Conservation (phyloP, 2,113 vertebrate genomes). For the Cyphomyrus discorhynchus region DNA sequence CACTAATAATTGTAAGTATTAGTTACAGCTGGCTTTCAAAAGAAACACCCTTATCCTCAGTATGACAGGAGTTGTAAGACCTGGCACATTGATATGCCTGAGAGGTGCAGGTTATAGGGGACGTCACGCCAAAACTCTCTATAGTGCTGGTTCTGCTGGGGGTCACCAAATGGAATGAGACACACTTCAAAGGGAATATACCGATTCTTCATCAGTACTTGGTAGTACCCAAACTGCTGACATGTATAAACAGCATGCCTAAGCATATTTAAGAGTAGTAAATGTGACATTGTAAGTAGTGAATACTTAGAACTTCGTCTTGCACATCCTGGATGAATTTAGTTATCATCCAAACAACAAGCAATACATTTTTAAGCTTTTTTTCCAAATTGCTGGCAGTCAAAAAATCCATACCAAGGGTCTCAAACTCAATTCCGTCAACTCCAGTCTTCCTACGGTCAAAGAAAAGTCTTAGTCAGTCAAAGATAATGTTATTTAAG, state of each 20-base stretch:
- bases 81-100: background rate
- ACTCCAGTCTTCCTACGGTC: background rate
- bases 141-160: background rate
- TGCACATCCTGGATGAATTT: background rate
- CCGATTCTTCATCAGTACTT: background rate
- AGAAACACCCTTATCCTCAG: background rate
- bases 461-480: too few species aligned
- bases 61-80: background rate
- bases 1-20: background rate
- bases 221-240: background rate
- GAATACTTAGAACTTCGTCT: background rate
- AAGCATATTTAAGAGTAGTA: background rate
- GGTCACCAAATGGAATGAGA: background rate
- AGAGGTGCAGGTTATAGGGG: background rate
- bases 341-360: background rate
- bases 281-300: background rate
- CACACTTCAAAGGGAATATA: background rate
- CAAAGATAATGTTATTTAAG: too few species aligned
- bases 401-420: background rate
- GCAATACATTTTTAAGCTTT: background rate
- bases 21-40: background rate
- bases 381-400: background rate
- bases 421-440: background rate
- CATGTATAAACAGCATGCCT: background rate
- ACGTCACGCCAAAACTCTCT: background rate